A percentile compares a stretch with the other conserved stretches of the same genome.
phyloP scores from a whole-genome alignment of 2,797 vertebrate genomes.

The Myotis myotis region DNA sequence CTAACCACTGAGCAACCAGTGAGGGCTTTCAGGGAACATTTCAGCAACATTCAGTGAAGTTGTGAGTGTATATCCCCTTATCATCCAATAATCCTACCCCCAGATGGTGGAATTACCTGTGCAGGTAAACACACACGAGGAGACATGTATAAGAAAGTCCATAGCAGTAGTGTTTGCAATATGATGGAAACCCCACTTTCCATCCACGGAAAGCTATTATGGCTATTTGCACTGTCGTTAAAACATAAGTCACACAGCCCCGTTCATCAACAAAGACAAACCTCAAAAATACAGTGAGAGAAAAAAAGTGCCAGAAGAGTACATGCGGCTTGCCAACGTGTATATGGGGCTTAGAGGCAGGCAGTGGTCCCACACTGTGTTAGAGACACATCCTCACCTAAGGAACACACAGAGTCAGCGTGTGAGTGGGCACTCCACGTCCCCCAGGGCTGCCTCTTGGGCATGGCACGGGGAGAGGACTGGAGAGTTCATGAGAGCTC shows the following conservation, averaged over 20 bases:
- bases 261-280: neutral
- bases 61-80: too few relatives aligned
- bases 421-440: neutral
- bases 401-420: neutral
- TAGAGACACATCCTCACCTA: neutral
- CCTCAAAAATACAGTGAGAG: neutral
- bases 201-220: neutral
- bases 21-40: neutral
- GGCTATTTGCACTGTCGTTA: neutral
- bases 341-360: neutral
- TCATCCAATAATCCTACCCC: neutral
- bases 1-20: too few relatives aligned
- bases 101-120: neutral
- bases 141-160: neutral
- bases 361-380: accelerated
- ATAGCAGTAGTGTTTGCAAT: neutral
- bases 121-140: neutral
- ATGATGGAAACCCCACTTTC: neutral
- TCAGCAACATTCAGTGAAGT: neutral
- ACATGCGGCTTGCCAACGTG: accelerated
- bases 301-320: neutral
- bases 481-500: neutral
- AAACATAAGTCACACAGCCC: neutral
- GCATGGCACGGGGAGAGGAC: accelerated
- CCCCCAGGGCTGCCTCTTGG: neutral